Base-by-base conservation (phyloP, 1,140 invertebrate genomes). In the Cotesia typhae region DNA sequence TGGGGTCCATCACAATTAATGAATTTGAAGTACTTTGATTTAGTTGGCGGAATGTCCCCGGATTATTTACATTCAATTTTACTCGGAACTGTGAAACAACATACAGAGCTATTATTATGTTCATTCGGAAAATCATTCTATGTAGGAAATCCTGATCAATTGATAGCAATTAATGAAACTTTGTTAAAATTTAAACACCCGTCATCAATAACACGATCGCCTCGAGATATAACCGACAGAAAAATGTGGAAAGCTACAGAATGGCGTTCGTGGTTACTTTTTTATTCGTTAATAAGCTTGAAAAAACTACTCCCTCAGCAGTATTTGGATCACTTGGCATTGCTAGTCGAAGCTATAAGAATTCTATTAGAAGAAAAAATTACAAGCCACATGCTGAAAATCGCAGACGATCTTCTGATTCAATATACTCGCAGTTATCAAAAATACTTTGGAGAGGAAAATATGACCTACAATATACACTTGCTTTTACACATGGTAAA, bases 1-100 rank as follows among this genome's bases (percentile, higher is more conserved):
- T 28, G n/a, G 20, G 74, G 76, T 14, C 57, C 74, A 37, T 73
- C 73, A n/a, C 38, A 63, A 7, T 67, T 77, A 14, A 75, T 75
- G 71, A 60, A 69, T 28, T 6, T 75, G 2, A 9, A 69, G 7
- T 5, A 53, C 28, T 74, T 74, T 28, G 35, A 75, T 71, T 52
- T 76, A 55, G 65, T 53, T 4, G 36, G 68, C 10, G 55, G 75
- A 4, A 76, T 75, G 67, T 41, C 63, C 6, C 66, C 72, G 2
- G 75, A 78, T 53, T 70, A 60, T 51, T 72, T 78, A 72, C 74
- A 78, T 65, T 59, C 36, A 10, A 10, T 75, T 2, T 71, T 74
- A 36, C 53, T 78, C 0, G 77, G 77, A 9, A 73, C 72, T 12
- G 65, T 41, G 5, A 71, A 63, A 28, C 73, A 73, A 57, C 67